These are phyloP conservation scores for Axinella damicornis DNA, from an alignment of 37 sponge, comb jelly and placozoan genomes.

Conservation along the genomic window DNA sequence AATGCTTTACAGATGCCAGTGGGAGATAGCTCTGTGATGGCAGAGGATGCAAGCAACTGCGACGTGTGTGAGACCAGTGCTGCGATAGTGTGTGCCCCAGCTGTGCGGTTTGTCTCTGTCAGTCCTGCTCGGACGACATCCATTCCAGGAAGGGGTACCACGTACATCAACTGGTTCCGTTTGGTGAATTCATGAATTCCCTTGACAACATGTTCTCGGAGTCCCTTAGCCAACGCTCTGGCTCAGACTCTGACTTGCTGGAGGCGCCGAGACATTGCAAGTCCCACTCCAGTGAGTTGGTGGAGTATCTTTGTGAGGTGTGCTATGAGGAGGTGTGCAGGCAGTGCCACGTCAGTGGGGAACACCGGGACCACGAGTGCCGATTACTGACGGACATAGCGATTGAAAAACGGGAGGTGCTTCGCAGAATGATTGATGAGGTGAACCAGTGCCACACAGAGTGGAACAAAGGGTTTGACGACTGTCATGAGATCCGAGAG, in stretches of 20 bases:
- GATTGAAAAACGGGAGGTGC: constrained; percentile 8
- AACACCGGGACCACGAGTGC: constrained; percentile 34
- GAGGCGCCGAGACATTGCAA: background rate
- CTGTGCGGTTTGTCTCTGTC: constrained; percentile 40
- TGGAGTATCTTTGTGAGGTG: constrained; percentile 21
- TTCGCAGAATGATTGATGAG: background rate
- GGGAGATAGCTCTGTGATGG: background rate
- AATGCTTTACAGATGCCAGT: background rate
- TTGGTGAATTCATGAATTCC: constrained; percentile 8
- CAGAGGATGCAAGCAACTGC: constrained; percentile 18
- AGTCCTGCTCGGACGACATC: constrained; percentile 29
- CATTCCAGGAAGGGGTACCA: constrained; percentile 29
- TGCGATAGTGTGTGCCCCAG: constrained; percentile 25
- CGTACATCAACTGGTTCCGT: constrained; percentile 8
- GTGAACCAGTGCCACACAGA: background rate
- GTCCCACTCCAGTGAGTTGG: constrained; percentile 1
- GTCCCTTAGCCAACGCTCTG: background rate
- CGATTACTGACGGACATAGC: constrained; percentile 24
- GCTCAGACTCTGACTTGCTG: constrained; percentile 1
- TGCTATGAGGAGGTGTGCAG: constrained; percentile 26
- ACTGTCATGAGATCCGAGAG: constrained; percentile 20
- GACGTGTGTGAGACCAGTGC: constrained; percentile 22
- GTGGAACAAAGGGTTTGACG: constrained; percentile 39
- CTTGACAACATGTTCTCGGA: background rate
- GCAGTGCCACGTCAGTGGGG: background rate